Evolutionary conservation across 2,113 vertebrate genomes (phyloP).

Genomic region (Gavialis gangeticus): DNA sequence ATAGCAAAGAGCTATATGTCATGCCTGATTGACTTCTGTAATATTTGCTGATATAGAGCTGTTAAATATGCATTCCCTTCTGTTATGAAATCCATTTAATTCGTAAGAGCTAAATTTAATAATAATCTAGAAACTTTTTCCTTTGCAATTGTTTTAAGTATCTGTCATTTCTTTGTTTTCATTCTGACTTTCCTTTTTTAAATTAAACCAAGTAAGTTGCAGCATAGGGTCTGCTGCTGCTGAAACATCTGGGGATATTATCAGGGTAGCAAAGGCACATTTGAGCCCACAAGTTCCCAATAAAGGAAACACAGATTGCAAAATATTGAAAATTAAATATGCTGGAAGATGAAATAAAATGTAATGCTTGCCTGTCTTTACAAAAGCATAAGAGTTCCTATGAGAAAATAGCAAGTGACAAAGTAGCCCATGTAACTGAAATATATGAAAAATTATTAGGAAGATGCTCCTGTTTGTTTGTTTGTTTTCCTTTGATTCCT

Average conservation of each 20-base stretch:
- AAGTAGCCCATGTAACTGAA: neutral
- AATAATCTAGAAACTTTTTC: neutral
- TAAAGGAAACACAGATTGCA: neutral
- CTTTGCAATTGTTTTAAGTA: neutral
- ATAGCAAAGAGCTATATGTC: neutral
- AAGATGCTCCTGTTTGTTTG: no score
- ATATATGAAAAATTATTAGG: no score
- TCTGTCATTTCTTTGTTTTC: neutral
- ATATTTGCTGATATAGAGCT: neutral
- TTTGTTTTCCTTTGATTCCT: no score
- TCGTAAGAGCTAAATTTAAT: neutral
- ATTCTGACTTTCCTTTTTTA: neutral
- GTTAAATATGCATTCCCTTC: neutral
- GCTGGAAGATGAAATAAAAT: neutral
- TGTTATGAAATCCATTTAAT: neutral
- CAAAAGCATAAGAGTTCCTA: neutral
- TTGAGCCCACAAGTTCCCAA: neutral
- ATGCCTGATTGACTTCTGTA: neutral
- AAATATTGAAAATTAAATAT: neutral
- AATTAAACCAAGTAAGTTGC: neutral
- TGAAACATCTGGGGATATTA: neutral
- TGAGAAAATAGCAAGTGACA: neutral
- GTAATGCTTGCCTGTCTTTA: neutral
- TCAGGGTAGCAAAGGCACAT: neutral
- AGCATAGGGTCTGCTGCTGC: neutral